Evolutionary conservation across 2,797 vertebrate species (phyloP), one percentile per base, ranked within the genome.

Genomic region (Microhierax caerulescens): DNA sequence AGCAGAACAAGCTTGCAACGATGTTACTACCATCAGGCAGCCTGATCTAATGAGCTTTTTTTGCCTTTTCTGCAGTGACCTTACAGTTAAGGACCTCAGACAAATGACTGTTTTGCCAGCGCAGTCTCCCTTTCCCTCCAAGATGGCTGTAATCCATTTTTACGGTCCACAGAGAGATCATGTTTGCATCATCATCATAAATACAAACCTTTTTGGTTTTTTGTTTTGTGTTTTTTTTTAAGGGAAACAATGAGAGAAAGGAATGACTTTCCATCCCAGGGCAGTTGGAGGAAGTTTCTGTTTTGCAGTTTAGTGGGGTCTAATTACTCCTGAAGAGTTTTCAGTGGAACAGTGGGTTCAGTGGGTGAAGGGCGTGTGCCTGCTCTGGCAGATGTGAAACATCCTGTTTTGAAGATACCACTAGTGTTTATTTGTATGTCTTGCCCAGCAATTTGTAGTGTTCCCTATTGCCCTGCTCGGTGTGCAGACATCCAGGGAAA

Each of bases 31-130:
- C 82, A 72, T 28, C 87, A 88, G 80, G 59, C 61, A 93, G 77
- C 30, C 32, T 65, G 22, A 85, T 63, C 22, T 14, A 60, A 86
- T 69, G 74, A 84, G 65, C 53, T 37, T 57, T 16, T n/a, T 91
- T 89, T 69, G 36, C 21, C 41, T 93, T 93, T 92, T 73, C 70
- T 91, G 61, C 76, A 45, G 4, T 69, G 45, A 77, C 60, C 63
- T 60, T 37, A 75, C 22, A 5, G 48, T 36, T 56, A 37, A 86
- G 41, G 51, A 41, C 41, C 39, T 75, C 37, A 27, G 41, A 32
- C 50, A 37, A 74, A 68, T 41, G 39, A 24, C 27, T 63, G 57
- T 70, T 93, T 88, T 63, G 60, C 60, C 61, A 92, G 57, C 56
- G 9, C 2, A 18, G 60, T 30, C 25, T 88, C 37, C 18, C 28